Conservation (phyloP, 2,888 invertebrate genomes). For the Osmoderma eremita region DNA sequence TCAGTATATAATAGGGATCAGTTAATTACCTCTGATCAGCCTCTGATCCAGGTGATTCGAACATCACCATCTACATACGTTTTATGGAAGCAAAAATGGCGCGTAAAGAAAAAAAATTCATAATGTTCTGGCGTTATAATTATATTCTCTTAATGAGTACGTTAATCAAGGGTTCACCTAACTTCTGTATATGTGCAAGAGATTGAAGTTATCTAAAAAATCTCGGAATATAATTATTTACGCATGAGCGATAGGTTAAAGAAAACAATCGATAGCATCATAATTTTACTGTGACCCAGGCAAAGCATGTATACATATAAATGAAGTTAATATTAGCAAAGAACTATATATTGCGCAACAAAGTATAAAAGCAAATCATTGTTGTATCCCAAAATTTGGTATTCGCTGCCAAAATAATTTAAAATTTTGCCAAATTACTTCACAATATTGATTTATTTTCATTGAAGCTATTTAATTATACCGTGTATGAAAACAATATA, state of each 20-base stretch:
- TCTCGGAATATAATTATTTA: conserved; percentile 22
- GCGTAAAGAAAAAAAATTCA: conserved; percentile 16
- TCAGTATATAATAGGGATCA: no score
- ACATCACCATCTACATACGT: conserved; percentile 21
- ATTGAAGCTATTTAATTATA: conserved; percentile 8
- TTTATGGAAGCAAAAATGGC: conserved; percentile 33
- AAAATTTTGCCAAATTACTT: conserved; percentile 42
- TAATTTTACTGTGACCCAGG: conserved; percentile 36
- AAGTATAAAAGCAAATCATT: conserved; percentile 38
- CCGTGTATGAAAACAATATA: neutral
- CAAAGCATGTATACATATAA: conserved; percentile 38
- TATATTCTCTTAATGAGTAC: neutral
- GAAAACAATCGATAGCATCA: conserved; percentile 41
- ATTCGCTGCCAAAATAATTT: conserved; percentile 38
- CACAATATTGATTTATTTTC: conserved; percentile 39
- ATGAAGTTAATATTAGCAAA: conserved; percentile 41
- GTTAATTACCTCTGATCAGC: no score
- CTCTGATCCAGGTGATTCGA: no score
- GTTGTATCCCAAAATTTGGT: conserved; percentile 38
- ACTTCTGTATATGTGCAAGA: neutral
- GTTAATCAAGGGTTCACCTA: neutral
- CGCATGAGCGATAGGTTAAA: conserved; percentile 31
- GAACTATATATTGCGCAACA: conserved; percentile 35
- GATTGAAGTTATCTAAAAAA: neutral
- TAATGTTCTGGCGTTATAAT: no score